Conservation (phyloP, 2,888 invertebrate species). For the Ferdinandea cuprea region DNA sequence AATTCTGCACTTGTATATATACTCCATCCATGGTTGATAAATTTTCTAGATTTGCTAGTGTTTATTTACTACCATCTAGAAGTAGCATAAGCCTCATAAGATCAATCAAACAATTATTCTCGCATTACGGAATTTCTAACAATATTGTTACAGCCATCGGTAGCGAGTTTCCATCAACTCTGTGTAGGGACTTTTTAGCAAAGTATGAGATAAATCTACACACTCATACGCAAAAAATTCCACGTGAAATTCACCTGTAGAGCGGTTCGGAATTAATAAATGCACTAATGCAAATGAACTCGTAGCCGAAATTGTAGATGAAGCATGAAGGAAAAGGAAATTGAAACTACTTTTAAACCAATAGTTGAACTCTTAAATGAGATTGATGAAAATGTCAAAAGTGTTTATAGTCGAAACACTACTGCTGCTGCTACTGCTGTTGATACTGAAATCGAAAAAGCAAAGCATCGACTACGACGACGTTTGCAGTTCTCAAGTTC, state of each 20-base stretch:
- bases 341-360: too few species aligned
- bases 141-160: constrained; percentile 69
- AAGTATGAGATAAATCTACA: constrained; percentile 44
- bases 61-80: constrained; percentile 54
- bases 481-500: too few species aligned
- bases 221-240: constrained; percentile 65
- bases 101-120: constrained; percentile 48
- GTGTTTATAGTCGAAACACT: too few species aligned
- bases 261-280: constrained; percentile 42
- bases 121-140: constrained; percentile 48
- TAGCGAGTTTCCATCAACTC: constrained; percentile 51
- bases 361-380: too few species aligned
- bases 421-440: too few species aligned
- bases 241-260: constrained; percentile 50
- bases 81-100: constrained; percentile 53
- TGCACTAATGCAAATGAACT: not conserved
- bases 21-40: constrained; percentile 71
- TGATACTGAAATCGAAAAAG: too few species aligned
- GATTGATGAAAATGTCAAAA: too few species aligned
- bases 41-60: constrained; percentile 69
- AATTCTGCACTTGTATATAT: constrained; percentile 71
- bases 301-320: too few species aligned
- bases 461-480: too few species aligned
- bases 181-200: constrained; percentile 66
- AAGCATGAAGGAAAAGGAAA: too few species aligned